Base-by-base conservation (phyloP, 2,113 vertebrate genomes). In the Vulpes ferrilata region DNA sequence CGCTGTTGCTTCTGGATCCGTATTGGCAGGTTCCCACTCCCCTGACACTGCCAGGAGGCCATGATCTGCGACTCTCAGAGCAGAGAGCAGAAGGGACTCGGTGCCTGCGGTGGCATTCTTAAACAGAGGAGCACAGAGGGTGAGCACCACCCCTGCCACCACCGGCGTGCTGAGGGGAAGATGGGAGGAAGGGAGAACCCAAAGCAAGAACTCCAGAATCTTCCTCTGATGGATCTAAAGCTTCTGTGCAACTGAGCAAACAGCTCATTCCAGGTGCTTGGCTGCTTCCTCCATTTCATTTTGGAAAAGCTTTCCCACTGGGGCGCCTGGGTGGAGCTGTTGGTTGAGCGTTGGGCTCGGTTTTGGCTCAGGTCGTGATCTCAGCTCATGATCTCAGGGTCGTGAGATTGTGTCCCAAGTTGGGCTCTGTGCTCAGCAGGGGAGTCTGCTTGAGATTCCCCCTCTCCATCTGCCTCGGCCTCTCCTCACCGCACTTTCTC, bases 101-200 rank as follows among this genome's bases (percentile, higher is more conserved):
- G 32, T 5, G 30, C 64, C 19, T 16, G 30, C 64, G 4, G 7
- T 35, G 81, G 30, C 30, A 7, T 27, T 87, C 85, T 57, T 7
- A 7, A 19, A 17, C 5, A 5, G 32, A 57, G 65, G 53, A 55
- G 32, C 22, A 2, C 13, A 27, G 27, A 55, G 65, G 32, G 32
- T n/a, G 6, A 53, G 48, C 32, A 0, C 32, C 51, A 53, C 12
- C 22, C 5, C 43, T 76, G 32, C 12, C 32, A 4, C 32, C 13
- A 27, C 65, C 1, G 3, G 22, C 0, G 4, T 7, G 2, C 64
- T 7, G 5, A n/a, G n/a, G 27, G 65, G 22, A 22, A 55, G 65
- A 27, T 1, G 30, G 32, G 48, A 13, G 48, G 12, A 12, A 22
- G 64, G 82, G 12, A 3, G 32, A 43, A 15, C 38, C 57, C 57